Evolutionary conservation across 2,888 invertebrate genomes (phyloP), one percentile per base, ranked within the genome.

Genomic region (Dioctria linearis): DNA sequence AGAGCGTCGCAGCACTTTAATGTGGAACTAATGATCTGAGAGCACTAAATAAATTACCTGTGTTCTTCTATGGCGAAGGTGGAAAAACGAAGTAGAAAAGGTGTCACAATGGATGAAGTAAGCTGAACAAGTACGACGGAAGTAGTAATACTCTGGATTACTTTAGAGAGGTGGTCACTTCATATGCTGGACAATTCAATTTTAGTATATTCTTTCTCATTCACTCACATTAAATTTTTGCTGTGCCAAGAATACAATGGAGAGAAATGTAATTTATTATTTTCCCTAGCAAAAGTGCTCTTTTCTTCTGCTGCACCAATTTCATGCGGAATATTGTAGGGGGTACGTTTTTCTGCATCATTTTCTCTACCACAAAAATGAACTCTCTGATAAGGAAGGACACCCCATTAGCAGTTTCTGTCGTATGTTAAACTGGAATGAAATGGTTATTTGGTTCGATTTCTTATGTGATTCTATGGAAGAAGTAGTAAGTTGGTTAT

Each of bases 11-110:
- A 79, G 59, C 61, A 71, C 39, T 81, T 75, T 49, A 80, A 69
- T 75, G 76, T 81, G 63, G 67, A 79, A 81, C 79, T 81, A 81
- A 81, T 79, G 79, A 81, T 80, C 79, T 71, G 66, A 79, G 79
- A 79, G 65, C 75, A 81, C 69, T 75, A 73, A 75, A 81, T 81
- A 79, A 81, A 79, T 81, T 79, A 81, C 61, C 63, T n/a, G 69
- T 69, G 13, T 39, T 25, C 25, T 0, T 39, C 63, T 42, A 61
- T 40, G 25, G 59, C 39, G 63, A n/a, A 63, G 49, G 61, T 40
- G 49, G 25, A 46, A 61, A 54, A 39, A 37, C 59, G 61, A 39
- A 76, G 25, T 13, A 49, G 63, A 63, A 76, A 76, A 76, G 76
- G 76, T 63, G 61, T 63, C 61, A 76, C 49, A 61, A 61, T 59